Conservation (phyloP, 2,888 invertebrate species). For the Schizaphis graminum region DNA sequence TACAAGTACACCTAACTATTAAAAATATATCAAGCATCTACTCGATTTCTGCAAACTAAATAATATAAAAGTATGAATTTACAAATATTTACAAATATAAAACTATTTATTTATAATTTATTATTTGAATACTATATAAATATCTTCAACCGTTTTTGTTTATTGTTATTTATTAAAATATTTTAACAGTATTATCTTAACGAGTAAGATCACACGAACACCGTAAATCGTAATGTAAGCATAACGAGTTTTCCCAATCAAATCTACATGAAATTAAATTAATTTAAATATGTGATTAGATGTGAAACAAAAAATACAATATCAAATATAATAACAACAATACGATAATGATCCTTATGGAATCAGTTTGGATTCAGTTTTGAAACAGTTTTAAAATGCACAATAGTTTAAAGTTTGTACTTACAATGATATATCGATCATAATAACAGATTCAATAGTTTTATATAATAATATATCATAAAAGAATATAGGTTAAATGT, state of each 20-base stretch:
- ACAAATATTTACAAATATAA: neutral
- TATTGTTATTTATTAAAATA: too few relatives aligned
- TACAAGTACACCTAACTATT: neutral
- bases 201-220: neutral
- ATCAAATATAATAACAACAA: neutral
- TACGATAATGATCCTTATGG: neutral
- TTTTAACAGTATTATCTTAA: too few relatives aligned
- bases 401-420: neutral
- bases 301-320: neutral
- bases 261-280: neutral
- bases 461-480: neutral
- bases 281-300: neutral
- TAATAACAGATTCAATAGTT: neutral
- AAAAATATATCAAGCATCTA: neutral
- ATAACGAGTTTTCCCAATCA: neutral
- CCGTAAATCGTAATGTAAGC: neutral
- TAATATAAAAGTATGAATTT: neutral
- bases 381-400: neutral
- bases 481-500: neutral
- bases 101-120: neutral
- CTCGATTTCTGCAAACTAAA: neutral
- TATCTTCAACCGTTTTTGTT: too few relatives aligned
- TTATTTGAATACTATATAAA: too few relatives aligned
- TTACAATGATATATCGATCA: rapidly evolving
- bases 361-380: too few relatives aligned